Percentiles rank a stretch among this genome's conserved stretches.
phyloP scores from a whole-genome alignment of 2,888 invertebrate genomes.

The Euphydryas editha region DNA sequence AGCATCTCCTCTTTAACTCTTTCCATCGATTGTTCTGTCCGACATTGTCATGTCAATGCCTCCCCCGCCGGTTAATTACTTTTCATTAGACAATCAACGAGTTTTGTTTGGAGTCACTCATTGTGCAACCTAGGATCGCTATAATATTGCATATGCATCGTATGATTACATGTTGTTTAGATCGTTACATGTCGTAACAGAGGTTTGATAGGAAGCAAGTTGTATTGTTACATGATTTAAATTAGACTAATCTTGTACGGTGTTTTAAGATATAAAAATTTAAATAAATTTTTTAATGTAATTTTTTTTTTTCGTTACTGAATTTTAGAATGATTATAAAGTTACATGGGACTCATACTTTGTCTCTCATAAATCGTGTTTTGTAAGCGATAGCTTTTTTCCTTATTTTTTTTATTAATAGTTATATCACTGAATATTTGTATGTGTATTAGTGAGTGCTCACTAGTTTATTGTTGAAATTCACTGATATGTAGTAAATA shows the following conservation, averaged over 20 bases:
- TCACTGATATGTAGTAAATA: too few species aligned
- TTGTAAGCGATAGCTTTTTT: too few species aligned
- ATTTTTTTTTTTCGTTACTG: too few species aligned
- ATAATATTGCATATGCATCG: conserved; percentile 34
- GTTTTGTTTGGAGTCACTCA: conserved; percentile 49
- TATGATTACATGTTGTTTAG: conserved; percentile 4
- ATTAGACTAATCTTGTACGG: background rate
- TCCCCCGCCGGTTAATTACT: conserved; percentile 74
- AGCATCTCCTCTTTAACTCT: conserved; percentile 78
- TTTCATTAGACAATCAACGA: conserved; percentile 80
- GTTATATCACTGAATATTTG: too few species aligned
- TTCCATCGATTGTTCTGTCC: conserved; percentile 78
- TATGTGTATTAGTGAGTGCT: too few species aligned
- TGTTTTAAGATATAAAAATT: too few species aligned
- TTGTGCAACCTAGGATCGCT: conserved; percentile 49
- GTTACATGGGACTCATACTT: too few species aligned
- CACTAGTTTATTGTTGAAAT: too few species aligned
- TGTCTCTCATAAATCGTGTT: too few species aligned
- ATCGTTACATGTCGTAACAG: background rate
- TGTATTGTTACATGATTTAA: background rate
- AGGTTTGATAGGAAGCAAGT: background rate
- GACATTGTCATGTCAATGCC: conserved; percentile 77
- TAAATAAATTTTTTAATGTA: too few species aligned
- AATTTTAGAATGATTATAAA: too few species aligned
- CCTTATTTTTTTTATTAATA: too few species aligned